Conservation (phyloP, 2,888 invertebrate genomes). For the Andrena bicolor region DNA sequence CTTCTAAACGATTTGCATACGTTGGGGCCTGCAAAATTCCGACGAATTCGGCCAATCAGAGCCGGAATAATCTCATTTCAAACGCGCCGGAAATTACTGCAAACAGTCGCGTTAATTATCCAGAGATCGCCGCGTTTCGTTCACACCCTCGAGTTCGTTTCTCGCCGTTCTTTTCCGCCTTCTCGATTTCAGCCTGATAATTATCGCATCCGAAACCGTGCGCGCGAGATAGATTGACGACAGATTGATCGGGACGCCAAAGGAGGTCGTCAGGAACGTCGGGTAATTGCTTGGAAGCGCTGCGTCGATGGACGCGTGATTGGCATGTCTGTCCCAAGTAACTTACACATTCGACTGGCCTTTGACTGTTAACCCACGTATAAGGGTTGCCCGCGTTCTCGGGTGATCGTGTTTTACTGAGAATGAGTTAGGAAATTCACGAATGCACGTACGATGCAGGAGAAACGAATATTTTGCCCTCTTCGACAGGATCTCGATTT, state of each 20-base stretch:
- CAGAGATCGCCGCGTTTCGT: constrained; percentile 2
- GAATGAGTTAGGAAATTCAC: constrained; percentile 22
- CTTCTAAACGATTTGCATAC: constrained; percentile 43
- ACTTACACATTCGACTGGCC: constrained; percentile 25
- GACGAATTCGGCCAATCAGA: constrained; percentile 20
- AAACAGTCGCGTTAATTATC: constrained; percentile 29
- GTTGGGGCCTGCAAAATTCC: constrained; percentile 14
- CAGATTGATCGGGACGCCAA: constrained; percentile 55
- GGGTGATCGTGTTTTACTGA: constrained; percentile 30
- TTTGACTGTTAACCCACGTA: constrained; percentile 36
- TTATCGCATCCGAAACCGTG: constrained; percentile 12
- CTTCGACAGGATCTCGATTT: too few relatives aligned
- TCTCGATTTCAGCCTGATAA: neutral
- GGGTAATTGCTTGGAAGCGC: constrained; percentile 59
- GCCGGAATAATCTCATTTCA: constrained; percentile 18
- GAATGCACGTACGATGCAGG: neutral
- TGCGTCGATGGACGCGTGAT: constrained; percentile 55
- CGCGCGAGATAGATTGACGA: constrained; percentile 33
- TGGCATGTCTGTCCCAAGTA: constrained; percentile 54
- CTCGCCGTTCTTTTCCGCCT: neutral
- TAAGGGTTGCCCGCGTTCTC: constrained; percentile 3
- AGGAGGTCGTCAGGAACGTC: constrained; percentile 46
- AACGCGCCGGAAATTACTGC: constrained; percentile 28
- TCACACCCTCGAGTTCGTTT: neutral
- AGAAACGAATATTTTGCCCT: neutral